phyloP scores from a whole-genome alignment of 1,140 invertebrate genomes.

The Trichoplusia ni region DNA sequence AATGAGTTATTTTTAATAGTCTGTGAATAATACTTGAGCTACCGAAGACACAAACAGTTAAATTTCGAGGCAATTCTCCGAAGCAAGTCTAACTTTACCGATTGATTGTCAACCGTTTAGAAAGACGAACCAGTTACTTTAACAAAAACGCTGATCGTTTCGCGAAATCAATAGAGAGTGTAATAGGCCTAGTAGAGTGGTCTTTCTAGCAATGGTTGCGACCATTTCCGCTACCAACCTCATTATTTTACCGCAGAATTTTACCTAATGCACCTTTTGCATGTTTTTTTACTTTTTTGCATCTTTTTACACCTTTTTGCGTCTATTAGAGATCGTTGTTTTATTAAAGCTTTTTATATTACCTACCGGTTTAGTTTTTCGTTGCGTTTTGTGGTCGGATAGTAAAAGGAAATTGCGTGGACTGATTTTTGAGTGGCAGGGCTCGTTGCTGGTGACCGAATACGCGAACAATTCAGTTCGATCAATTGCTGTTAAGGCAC shows the following conservation, averaged over 20 bases:
- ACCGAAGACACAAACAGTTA: too few relatives aligned
- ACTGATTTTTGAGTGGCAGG: too few relatives aligned
- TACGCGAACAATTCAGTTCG: too few relatives aligned
- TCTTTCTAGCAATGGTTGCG: slow-evolving; percentile 40
- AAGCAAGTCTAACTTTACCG: slow-evolving; percentile 7
- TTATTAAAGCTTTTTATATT: slow-evolving; percentile 20
- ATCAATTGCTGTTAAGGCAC: too few relatives aligned
- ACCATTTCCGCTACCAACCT: slow-evolving; percentile 45
- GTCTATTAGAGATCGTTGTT: slow-evolving; percentile 12
- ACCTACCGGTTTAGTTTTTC: neutral
- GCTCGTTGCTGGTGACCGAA: too few relatives aligned
- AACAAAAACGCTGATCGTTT: slow-evolving; percentile 34
- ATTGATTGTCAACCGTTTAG: slow-evolving; percentile 26
- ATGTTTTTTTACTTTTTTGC: too few relatives aligned
- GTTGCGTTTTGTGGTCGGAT: neutral
- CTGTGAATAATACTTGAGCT: too few relatives aligned
- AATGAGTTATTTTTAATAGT: too few relatives aligned
- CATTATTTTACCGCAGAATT: slow-evolving; percentile 48
- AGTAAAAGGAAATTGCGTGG: too few relatives aligned
- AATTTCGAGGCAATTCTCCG: neutral
- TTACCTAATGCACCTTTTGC: slow-evolving; percentile 39
- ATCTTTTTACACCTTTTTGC: too few relatives aligned
- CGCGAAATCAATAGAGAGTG: slow-evolving; percentile 47
- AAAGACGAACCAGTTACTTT: slow-evolving; percentile 5
- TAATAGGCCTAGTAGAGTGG: neutral